Evolutionary conservation across 2,797 vertebrate genomes (phyloP), one percentile per base, ranked within the genome.

Genomic region (Jordanella pulchra): DNA sequence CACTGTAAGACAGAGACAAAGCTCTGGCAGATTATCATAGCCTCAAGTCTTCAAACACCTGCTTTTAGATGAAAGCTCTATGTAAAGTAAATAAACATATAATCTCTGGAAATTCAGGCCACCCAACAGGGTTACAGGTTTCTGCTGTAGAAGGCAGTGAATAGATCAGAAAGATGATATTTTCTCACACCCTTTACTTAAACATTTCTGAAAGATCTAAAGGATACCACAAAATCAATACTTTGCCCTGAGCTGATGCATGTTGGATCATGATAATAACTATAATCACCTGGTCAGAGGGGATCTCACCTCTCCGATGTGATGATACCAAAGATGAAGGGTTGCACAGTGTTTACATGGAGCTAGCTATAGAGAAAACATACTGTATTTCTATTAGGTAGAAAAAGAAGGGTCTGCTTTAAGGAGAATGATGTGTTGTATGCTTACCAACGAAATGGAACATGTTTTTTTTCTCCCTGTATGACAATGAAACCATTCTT

Each of bases 181-280:
- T 21, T 7, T 21, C 21, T 50, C 18, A 50, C 48, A 50, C 5
- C 6, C 18, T 58, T 17, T 32, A 10, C 11, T 10, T 35, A 6
- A 48, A 48, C 3, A 5, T 48, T 18, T 48, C 47, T 48, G 47
- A 48, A 7, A 15, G 10, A 30, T 27, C 27, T 30, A 56, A 30
- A 56, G 5, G 27, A 15, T 28, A 17, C 17, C 47, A 48, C 13
- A 27, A 12, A 12, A 27, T 54, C 27, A 30, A 58, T 28, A 10
- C 30, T 58, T 28, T 58, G 28, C 7, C 28, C 17, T 28, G 21
- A 30, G 7, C 55, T 58, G 28, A 28, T 58, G 18, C 92, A 17
- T 89, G 83, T 80, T 95, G 65, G 0, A 90, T 89, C 77, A 96
- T 85, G 28, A 75, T 71, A 63, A 90, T 93, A 47, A 95, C 87